A percentile compares a stretch with the other conserved stretches of the same genome.
Conservation (phyloP, 2,113 vertebrate genomes). For the Scalopus aquaticus region DNA sequence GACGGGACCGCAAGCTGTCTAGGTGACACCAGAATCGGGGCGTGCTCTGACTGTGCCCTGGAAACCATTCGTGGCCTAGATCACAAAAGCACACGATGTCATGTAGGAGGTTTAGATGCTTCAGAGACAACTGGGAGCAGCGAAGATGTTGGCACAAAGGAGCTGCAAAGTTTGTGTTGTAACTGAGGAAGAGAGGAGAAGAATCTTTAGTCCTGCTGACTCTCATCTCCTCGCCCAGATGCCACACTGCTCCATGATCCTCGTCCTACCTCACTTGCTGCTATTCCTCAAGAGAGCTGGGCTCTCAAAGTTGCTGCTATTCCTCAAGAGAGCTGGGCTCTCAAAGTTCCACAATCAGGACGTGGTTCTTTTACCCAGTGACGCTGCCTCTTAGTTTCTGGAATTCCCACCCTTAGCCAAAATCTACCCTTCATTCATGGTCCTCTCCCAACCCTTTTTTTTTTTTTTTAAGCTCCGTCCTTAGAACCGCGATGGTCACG, state of each 20-base stretch:
- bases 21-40: too few relatives aligned
- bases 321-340: background rate
- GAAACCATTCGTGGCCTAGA: background rate
- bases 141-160: background rate
- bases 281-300: background rate
- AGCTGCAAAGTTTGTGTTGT: background rate
- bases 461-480: background rate
- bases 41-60: background rate
- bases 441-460: background rate
- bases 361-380: background rate
- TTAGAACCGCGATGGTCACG: background rate
- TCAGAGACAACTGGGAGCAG: background rate
- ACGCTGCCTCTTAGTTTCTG: background rate
- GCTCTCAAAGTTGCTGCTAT: background rate
- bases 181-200: background rate
- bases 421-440: background rate
- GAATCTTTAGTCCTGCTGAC: background rate
- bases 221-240: background rate
- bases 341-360: background rate
- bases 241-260: background rate
- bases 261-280: background rate
- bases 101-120: background rate
- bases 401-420: background rate
- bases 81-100: background rate
- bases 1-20: background rate